Conservation (phyloP, 92 coral and sea anemone species). For the Epizoanthus rinbou region DNA sequence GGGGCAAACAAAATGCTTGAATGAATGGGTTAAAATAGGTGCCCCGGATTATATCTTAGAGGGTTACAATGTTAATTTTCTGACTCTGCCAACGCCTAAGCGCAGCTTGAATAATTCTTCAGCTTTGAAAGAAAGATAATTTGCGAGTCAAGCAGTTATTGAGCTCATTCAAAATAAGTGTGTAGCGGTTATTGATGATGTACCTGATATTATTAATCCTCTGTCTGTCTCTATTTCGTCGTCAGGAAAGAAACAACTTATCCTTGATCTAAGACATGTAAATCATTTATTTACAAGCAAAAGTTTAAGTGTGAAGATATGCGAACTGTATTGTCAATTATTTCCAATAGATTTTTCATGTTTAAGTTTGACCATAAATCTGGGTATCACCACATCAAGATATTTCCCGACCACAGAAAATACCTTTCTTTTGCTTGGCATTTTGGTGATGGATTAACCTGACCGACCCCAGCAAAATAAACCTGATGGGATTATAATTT, state of each 20-base stretch:
- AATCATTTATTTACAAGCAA: no score
- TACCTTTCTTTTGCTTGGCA: no score
- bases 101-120: slow-evolving; percentile 9
- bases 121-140: background rate
- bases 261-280: slow-evolving; percentile 9
- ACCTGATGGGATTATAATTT: no score
- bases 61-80: slow-evolving; percentile 18
- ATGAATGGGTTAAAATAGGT: background rate
- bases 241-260: slow-evolving; percentile 27
- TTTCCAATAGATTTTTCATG: no score
- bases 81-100: background rate
- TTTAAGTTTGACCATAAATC: no score
- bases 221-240: slow-evolving; percentile 11
- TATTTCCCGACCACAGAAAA: no score
- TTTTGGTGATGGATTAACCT: no score
- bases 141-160: slow-evolving; percentile 26
- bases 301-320: no score
- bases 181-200: background rate
- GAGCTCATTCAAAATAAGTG: slow-evolving; percentile 1
- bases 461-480: no score
- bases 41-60: slow-evolving; percentile 11
- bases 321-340: no score
- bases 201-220: slow-evolving; percentile 29
- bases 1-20: slow-evolving; percentile 1
- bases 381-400: no score